Conservation (phyloP, 1,140 invertebrate species). For the Zaprionus nigranus region DNA sequence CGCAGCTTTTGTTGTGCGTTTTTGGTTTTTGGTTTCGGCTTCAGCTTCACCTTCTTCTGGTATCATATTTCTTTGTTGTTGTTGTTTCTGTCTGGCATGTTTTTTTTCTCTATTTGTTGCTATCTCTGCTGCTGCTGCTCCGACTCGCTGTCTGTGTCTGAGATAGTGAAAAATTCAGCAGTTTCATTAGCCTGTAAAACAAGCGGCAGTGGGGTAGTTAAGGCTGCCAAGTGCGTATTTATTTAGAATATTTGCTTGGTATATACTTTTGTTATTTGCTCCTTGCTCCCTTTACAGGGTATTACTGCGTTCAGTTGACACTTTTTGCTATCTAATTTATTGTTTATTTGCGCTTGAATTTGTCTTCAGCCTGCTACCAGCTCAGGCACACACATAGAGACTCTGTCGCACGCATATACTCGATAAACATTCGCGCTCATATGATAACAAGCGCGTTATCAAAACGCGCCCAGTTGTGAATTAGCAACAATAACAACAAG, state of each 20-base stretch:
- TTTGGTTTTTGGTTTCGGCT: constrained; percentile 33
- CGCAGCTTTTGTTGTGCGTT: constrained; percentile 62
- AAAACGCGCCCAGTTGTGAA: constrained; percentile 46
- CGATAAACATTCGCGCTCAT: constrained; percentile 55
- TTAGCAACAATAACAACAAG: constrained; percentile 23
- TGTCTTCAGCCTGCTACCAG: constrained; percentile 45
- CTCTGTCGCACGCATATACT: constrained; percentile 17
- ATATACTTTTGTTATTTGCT: no score
- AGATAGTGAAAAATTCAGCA: constrained; percentile 14
- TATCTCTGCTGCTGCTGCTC: constrained; percentile 14
- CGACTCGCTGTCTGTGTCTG: constrained; percentile 22
- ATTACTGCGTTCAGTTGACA: not conserved
- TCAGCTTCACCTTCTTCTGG: constrained; percentile 21
- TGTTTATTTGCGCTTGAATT: constrained; percentile 46
- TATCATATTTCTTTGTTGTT: constrained; percentile 25
- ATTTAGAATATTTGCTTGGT: no score
- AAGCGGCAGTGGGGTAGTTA: not conserved
- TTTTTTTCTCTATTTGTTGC: constrained; percentile 17
- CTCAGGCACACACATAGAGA: constrained; percentile 18
- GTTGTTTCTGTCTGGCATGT: constrained; percentile 38
- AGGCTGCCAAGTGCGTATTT: no score
- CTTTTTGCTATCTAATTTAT: constrained; percentile 22
- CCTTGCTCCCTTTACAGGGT: not conserved
- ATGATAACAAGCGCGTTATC: constrained; percentile 68
- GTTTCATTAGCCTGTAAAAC: constrained; percentile 18